Percentiles rank a stretch among this genome's conserved stretches.
phyloP scores from a whole-genome alignment of 2,113 vertebrate genomes.

The Picathartes gymnocephalus region DNA sequence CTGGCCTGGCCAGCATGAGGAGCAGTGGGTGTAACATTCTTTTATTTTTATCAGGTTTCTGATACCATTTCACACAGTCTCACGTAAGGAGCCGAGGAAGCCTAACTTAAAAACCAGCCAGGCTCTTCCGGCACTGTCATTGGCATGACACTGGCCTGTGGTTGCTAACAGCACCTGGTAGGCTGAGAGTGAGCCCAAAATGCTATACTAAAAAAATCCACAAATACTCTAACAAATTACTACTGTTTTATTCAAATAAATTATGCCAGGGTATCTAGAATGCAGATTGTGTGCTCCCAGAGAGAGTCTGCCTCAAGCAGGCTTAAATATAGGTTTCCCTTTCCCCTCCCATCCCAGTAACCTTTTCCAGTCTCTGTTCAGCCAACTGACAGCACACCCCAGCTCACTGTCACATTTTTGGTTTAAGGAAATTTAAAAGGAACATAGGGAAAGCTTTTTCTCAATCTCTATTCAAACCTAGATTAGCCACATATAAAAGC shows the following conservation, averaged over 20 bases:
- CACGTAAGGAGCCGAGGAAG: neutral
- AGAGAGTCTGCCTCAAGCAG: neutral
- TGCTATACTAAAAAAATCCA: neutral
- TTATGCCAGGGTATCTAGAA: neutral
- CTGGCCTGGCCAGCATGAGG: neutral
- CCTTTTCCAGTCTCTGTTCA: neutral
- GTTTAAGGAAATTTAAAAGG: neutral
- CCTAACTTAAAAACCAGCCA: neutral
- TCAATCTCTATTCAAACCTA: neutral
- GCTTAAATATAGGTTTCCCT: neutral
- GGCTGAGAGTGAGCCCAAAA: neutral
- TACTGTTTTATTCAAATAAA: neutral
- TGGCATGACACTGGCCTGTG: accelerated
- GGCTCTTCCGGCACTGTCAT: neutral
- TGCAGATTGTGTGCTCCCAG: neutral
- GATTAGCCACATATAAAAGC: neutral
- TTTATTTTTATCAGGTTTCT: neutral
- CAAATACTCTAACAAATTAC: neutral
- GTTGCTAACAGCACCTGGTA: accelerated
- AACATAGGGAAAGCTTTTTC: neutral
- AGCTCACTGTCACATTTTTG: neutral
- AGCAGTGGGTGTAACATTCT: neutral
- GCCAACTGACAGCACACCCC: neutral
- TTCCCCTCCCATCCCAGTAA: neutral
- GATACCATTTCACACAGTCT: neutral